Evolutionary conservation across 2,888 invertebrate genomes (phyloP).

Genomic region (Acrocera orbiculus): DNA sequence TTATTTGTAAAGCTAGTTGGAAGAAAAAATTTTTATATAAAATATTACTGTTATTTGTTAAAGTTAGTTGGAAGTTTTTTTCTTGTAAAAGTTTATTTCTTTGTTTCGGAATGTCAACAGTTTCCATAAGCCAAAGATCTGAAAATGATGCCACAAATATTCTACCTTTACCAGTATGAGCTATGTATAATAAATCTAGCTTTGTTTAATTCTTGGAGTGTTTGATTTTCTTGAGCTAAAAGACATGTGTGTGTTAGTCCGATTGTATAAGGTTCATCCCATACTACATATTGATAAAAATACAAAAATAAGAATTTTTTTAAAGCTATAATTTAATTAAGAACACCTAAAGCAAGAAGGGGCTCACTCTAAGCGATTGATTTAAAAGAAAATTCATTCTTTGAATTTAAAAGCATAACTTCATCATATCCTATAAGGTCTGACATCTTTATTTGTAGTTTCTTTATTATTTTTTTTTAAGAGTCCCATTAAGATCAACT

Average conservation of each 20-base stretch:
- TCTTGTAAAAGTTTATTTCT: constrained; percentile 66
- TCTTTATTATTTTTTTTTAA: no score
- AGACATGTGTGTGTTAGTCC: constrained; percentile 68
- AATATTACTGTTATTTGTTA: no score
- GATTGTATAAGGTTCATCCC: constrained; percentile 86
- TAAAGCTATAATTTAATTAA: no score
- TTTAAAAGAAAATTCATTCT: constrained; percentile 10
- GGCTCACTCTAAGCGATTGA: constrained; percentile 23
- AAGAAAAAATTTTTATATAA: no score
- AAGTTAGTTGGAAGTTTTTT: constrained; percentile 87
- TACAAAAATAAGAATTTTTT: no score
- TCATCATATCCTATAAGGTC: no score
- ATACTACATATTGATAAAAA: constrained; percentile 33
- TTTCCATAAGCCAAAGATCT: constrained; percentile 74
- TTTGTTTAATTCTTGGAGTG: constrained; percentile 54
- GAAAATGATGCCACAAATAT: constrained; percentile 76
- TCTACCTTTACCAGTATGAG: constrained; percentile 55
- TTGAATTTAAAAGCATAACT: no score
- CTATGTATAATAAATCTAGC: constrained; percentile 57
- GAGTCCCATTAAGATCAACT: no score
- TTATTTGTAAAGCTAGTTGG: no score
- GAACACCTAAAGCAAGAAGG: constrained; percentile 22
- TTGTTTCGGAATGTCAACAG: constrained; percentile 67
- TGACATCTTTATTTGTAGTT: no score
- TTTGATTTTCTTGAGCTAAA: constrained; percentile 63